These are phyloP conservation scores for Chymomyza amoena DNA, from an alignment of 2,888 invertebrate genomes.

Conservation along the genomic window DNA sequence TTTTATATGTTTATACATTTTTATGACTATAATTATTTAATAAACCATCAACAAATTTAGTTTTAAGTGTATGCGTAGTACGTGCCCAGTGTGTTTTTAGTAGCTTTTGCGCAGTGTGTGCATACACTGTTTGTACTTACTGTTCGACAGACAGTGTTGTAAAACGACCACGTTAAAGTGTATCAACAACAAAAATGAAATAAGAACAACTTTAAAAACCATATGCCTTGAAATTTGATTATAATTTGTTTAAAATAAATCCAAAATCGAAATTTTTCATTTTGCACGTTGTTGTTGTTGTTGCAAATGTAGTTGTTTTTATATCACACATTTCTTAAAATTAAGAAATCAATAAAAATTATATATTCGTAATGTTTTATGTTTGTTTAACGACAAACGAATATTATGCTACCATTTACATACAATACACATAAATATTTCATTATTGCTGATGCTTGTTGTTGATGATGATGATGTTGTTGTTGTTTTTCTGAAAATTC, in stretches of 20 bases:
- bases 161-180: constrained; percentile 7
- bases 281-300: constrained; percentile 70
- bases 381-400: not conserved
- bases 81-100: constrained; percentile 22
- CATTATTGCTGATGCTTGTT: constrained; percentile 67
- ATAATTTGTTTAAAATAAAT: not conserved
- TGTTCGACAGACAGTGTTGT: constrained; percentile 16
- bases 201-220: not conserved
- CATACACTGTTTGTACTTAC: constrained; percentile 7
- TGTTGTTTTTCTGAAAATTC: constrained; percentile 47
- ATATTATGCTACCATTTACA: constrained; percentile 12
- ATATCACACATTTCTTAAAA: constrained; percentile 1
- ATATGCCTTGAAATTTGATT: constrained; percentile 10
- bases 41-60: not conserved
- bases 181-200: constrained; percentile 7
- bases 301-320: constrained; percentile 46
- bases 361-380: not conserved
- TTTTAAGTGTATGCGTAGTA: constrained; percentile 11
- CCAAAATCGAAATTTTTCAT: constrained; percentile 22
- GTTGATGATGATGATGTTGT: constrained; percentile 56
- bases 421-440: constrained; percentile 4
- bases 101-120: constrained; percentile 14
- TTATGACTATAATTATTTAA: not conserved
- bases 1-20: not conserved
- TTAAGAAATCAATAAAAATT: not conserved